Evolutionary conservation across 2,797 vertebrate species (phyloP), one percentile per base, ranked within the genome.

Genomic region (Otus scops): DNA sequence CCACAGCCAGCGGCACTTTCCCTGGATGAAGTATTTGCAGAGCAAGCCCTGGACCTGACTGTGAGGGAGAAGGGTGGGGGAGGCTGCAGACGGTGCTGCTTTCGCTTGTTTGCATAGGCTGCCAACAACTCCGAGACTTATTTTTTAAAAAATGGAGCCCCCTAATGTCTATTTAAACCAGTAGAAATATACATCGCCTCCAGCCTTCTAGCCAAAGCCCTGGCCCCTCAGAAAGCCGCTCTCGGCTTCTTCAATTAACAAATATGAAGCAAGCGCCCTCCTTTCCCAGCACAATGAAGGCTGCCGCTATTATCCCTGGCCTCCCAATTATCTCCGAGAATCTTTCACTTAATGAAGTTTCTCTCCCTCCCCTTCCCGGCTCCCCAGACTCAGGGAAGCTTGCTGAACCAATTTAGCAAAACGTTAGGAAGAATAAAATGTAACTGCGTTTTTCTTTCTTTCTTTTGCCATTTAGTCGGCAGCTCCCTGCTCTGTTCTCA

Each of bases 401-500:
- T 85, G 96, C 93, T 24, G 94, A 92, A 97, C 95, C 93, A 96
- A 97, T 97, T 96, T 85, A 82, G 86, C 70, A 51, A 73, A 78
- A 48, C 65, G 71, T 91, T 94, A 57, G 71, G 63, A 96, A 91
- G 96, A 91, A 92, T 89, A 53, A 92, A 97, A 90, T 56, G 76
- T 88, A 90, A 93, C 89, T 74, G 41, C 45, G 20, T 88, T 82
- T 85, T 94, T 56, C 95, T 95, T 91, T 76, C 71, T 87, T 89
- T 82, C 97, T 93, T 77, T 97, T 48, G 59, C 96, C 85, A 38
- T 96, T 97, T 92, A 84, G 97, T 95, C 92, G 81, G 95, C 92
- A 86, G 98, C 92, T 96, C 97, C 92, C 97, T 64, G 97, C 96
- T 97, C 97, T 97, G 96, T 97, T 98, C 96, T 97, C 97, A 97